These are phyloP conservation scores for Plutella xylostella DNA, from an alignment of 2,888 invertebrate genomes.

Conservation along the genomic window DNA sequence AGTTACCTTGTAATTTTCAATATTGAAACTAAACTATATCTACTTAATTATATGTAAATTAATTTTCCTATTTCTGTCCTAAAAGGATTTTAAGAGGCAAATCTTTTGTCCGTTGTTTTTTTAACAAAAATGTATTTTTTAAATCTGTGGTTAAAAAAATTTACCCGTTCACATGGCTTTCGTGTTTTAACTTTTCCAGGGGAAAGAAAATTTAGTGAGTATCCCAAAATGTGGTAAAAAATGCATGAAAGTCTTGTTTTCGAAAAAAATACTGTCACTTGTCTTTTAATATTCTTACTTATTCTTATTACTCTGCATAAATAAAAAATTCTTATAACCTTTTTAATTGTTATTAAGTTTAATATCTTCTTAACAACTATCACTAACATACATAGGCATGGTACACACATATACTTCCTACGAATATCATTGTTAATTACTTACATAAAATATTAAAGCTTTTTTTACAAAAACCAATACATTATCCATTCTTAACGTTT, in stretches of 20 bases:
- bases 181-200: conserved; percentile 62
- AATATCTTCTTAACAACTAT: too few relatives aligned
- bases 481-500: too few relatives aligned
- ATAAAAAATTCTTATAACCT: too few relatives aligned
- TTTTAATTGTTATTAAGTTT: too few relatives aligned
- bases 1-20: conserved; percentile 5
- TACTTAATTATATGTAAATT: conserved; percentile 2
- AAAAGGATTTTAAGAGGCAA: conserved; percentile 39
- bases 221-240: conserved; percentile 41
- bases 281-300: too few relatives aligned
- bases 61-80: background rate
- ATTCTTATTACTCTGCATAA: too few relatives aligned
- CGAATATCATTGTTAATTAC: too few relatives aligned
- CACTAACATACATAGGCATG: too few relatives aligned
- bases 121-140: conserved; percentile 3
- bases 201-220: conserved; percentile 68
- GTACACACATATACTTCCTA: too few relatives aligned
- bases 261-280: too few relatives aligned
- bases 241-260: conserved; percentile 32
- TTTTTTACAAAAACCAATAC: too few relatives aligned
- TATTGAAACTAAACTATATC: background rate
- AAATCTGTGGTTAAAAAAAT: conserved; percentile 45
- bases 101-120: conserved; percentile 20
- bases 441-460: too few relatives aligned
- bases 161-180: conserved; percentile 39